A percentile compares a stretch with the other conserved stretches of the same genome.
phyloP scores from a whole-genome alignment of 1,140 invertebrate genomes.

The Liolophura sinensis region DNA sequence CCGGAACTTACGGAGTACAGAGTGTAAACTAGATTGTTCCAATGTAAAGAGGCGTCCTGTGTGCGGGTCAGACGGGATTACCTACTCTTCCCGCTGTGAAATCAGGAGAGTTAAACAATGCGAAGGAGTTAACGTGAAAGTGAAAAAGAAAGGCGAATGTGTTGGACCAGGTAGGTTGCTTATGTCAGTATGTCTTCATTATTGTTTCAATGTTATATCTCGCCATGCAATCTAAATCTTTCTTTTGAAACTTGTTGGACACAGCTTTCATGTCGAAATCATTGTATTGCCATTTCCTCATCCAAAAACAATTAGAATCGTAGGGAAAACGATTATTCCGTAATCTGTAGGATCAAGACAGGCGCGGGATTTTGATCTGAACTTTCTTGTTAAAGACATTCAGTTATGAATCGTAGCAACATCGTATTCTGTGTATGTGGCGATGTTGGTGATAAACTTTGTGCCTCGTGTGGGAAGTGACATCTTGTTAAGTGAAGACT shows the following conservation, averaged over 20 bases:
- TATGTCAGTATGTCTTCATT: neutral
- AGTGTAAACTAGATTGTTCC: conserved; percentile 32
- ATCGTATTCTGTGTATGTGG: no score
- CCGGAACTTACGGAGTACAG: conserved; percentile 29
- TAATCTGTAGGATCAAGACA: no score
- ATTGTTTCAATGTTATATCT: neutral
- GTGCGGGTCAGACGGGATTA: conserved; percentile 79
- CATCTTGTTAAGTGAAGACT: no score
- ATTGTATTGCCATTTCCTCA: no score
- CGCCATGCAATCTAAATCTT: neutral
- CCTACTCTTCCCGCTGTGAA: conserved; percentile 77
- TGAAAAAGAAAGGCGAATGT: conserved; percentile 35
- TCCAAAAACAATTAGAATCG: no score
- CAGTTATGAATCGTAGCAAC: no score
- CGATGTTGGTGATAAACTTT: no score
- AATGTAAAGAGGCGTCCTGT: conserved; percentile 60
- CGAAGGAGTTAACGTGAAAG: conserved; percentile 32
- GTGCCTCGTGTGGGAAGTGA: no score
- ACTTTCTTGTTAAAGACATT: no score
- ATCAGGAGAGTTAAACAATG: conserved; percentile 69
- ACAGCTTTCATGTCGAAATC: neutral
- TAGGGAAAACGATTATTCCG: no score
- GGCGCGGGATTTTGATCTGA: no score
- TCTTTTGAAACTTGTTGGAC: neutral
- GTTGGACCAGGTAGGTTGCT: conserved; percentile 3